Conservation (phyloP, 1,140 invertebrate species). For the Brachionus angularis region DNA sequence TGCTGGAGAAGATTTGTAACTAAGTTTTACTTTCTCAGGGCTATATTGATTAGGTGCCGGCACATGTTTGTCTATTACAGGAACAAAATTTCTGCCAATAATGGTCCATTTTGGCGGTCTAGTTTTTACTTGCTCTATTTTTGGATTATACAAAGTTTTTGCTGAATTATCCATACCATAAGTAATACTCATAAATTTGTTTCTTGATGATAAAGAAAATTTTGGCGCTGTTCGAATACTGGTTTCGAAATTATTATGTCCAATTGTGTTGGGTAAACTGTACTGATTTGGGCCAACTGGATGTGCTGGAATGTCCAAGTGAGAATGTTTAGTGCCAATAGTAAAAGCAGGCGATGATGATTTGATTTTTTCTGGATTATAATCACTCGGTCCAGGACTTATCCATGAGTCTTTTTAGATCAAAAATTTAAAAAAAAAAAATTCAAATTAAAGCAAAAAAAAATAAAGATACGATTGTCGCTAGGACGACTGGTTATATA, state of each 20-base stretch:
- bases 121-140: background rate
- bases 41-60: constrained; percentile 31
- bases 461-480: no score
- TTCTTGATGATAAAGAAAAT: background rate
- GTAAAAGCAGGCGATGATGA: background rate
- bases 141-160: background rate
- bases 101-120: constrained; percentile 20
- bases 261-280: background rate
- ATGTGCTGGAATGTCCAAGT: constrained; percentile 9
- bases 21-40: background rate
- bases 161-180: constrained; percentile 40
- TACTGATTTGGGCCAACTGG: constrained; percentile 32
- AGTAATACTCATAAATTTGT: constrained; percentile 42
- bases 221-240: background rate
- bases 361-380: constrained; percentile 9
- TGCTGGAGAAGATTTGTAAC: background rate
- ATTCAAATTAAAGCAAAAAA: no score
- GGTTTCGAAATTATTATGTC: constrained; percentile 1
- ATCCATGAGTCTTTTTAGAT: background rate
- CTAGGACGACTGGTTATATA: constrained; percentile 5
- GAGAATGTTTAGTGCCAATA: constrained; percentile 34
- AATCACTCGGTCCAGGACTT: background rate
- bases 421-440: no score
- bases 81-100: background rate
- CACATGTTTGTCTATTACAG: background rate